Conservation (phyloP, 2,888 invertebrate genomes). For the Abrostola tripartita region DNA sequence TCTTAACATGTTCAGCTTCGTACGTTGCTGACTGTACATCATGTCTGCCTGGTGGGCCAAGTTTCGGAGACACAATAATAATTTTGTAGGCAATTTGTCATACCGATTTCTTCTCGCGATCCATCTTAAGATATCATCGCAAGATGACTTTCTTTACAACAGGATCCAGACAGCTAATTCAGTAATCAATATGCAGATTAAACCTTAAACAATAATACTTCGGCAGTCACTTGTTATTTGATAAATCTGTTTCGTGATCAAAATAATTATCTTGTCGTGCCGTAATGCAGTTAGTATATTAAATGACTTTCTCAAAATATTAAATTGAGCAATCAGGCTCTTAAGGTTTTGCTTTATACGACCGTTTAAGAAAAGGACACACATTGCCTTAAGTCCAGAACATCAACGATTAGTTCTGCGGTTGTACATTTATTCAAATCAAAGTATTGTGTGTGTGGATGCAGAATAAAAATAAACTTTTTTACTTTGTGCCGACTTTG, state of each 20-base stretch:
- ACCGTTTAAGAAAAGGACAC: too few relatives aligned
- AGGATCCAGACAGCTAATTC: conserved; percentile 24
- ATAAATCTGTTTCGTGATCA: conserved; percentile 25
- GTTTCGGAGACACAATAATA: background rate
- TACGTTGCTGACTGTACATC: too few relatives aligned
- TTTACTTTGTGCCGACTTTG: too few relatives aligned
- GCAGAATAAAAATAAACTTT: too few relatives aligned
- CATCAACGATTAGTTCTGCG: too few relatives aligned
- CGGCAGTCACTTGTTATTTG: conserved; percentile 26
- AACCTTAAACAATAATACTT: conserved; percentile 34
- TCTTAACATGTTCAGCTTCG: too few relatives aligned
- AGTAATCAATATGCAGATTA: conserved; percentile 50
- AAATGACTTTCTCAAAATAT: background rate
- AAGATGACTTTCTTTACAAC: conserved; percentile 25
- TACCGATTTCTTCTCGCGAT: conserved; percentile 13
- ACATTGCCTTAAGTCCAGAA: too few relatives aligned
- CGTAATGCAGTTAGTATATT: background rate
- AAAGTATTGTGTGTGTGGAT: too few relatives aligned
- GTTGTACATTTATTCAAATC: too few relatives aligned
- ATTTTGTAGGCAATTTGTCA: conserved; percentile 34
- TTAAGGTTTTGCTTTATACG: too few relatives aligned
- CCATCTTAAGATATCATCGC: conserved; percentile 30
- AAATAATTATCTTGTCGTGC: background rate
- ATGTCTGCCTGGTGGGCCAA: background rate
- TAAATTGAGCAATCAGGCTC: background rate